These are phyloP conservation scores for Polietes domitor DNA, from an alignment of 2,888 invertebrate genomes.

Conservation along the genomic window DNA sequence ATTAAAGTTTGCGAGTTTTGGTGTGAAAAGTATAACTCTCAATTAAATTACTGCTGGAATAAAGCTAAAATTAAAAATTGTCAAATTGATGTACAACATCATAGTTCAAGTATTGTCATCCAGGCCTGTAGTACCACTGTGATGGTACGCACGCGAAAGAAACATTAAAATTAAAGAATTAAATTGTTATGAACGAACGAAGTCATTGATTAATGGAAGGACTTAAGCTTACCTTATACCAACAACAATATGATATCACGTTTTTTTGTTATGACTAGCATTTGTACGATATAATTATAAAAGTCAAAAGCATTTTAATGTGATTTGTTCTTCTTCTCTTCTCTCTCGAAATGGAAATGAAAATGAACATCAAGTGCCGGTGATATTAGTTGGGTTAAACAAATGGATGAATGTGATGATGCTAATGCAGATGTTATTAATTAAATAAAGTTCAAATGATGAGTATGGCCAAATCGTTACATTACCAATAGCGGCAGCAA, in stretches of 20 bases:
- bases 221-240: conserved; percentile 62
- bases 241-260: conserved; percentile 28
- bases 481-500: conserved; percentile 10
- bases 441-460: not conserved
- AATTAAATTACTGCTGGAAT: too few species aligned
- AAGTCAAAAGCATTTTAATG: conserved; percentile 59
- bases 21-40: too few species aligned
- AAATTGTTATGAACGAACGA: not conserved
- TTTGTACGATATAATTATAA: conserved; percentile 48
- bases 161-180: not conserved
- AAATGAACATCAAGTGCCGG: conserved; percentile 51
- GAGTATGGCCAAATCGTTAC: not conserved
- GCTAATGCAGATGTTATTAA: conserved; percentile 9
- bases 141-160: too few species aligned
- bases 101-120: too few species aligned
- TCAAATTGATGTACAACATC: too few species aligned
- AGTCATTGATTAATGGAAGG: not conserved
- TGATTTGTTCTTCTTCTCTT: conserved; percentile 50
- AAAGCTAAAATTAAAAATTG: too few species aligned
- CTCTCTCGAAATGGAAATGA: conserved; percentile 23
- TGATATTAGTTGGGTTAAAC: conserved; percentile 21
- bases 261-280: conserved; percentile 52
- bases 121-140: too few species aligned
- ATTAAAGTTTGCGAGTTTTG: too few species aligned
- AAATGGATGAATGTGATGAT: conserved; percentile 29